Evolutionary conservation across 2,797 vertebrate genomes (phyloP).

Genomic region (Acanthurus leucopareius): DNA sequence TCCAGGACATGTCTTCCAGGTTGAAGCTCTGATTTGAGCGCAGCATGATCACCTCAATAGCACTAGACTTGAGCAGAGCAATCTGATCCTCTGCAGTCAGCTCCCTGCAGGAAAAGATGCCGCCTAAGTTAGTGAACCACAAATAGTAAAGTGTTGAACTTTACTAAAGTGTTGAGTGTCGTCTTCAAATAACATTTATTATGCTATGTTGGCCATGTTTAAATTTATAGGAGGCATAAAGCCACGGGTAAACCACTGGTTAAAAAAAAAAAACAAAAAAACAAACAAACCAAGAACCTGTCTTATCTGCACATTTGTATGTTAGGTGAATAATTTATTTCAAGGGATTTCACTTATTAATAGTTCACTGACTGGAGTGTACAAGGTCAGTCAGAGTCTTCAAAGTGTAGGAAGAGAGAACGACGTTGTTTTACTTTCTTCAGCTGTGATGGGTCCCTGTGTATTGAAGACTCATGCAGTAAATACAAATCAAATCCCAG

Average conservation of each 20-base stretch:
- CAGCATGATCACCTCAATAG: slow-evolving; percentile 98
- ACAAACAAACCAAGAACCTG: background rate
- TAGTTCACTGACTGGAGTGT: slow-evolving; percentile 14
- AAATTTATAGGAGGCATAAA: background rate
- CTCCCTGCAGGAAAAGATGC: slow-evolving; percentile 83
- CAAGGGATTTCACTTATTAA: slow-evolving; percentile 34
- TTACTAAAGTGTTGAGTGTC: background rate
- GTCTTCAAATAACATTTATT: background rate
- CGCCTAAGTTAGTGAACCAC: background rate
- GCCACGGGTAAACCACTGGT: background rate
- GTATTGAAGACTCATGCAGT: slow-evolving; percentile 7
- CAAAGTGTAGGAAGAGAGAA: slow-evolving; percentile 30
- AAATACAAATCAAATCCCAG: background rate
- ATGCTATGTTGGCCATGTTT: background rate
- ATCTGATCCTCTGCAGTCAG: slow-evolving; percentile 97
- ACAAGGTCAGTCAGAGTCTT: slow-evolving; percentile 31
- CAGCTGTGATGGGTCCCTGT: background rate
- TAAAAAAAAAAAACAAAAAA: background rate
- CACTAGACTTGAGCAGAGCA: slow-evolving; percentile 95
- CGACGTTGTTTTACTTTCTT: background rate
- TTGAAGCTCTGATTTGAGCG: slow-evolving; percentile 97
- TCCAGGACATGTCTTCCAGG: slow-evolving; percentile 97
- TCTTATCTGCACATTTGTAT: background rate
- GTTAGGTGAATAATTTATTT: slow-evolving; percentile 3
- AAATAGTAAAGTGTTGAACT: background rate